phyloP scores from a whole-genome alignment of 2,113 vertebrate species.

The Bos indicus region DNA sequence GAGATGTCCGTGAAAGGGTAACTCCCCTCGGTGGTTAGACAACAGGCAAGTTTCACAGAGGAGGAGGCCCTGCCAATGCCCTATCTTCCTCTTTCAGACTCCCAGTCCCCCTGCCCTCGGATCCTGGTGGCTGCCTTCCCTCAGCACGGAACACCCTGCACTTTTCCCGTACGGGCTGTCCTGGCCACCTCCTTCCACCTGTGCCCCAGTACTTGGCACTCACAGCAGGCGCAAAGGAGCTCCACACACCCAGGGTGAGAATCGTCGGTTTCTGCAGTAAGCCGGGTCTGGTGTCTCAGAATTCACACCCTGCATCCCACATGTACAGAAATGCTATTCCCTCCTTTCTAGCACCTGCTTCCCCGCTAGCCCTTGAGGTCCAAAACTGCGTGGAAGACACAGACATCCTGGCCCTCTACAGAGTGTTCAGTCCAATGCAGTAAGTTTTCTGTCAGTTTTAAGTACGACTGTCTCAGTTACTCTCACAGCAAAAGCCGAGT shows the following conservation, averaged over 20 bases:
- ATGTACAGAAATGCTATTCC: background rate
- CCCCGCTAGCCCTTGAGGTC: background rate
- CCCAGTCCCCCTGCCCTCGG: background rate
- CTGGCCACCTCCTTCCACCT: too few relatives aligned
- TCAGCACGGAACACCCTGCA: rapidly evolving
- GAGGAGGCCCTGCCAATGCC: background rate
- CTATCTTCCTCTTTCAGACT: rapidly evolving
- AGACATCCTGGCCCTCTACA: background rate
- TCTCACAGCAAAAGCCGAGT: too few relatives aligned
- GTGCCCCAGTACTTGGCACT: background rate
- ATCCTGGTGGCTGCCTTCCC: background rate
- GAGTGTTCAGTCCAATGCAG: too few relatives aligned
- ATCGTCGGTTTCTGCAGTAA: too few relatives aligned
- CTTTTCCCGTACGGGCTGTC: too few relatives aligned
- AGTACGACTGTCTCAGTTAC: too few relatives aligned
- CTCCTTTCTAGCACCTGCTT: background rate
- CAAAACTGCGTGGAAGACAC: background rate
- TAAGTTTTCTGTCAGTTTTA: background rate
- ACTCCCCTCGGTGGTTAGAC: background rate
- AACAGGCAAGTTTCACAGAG: background rate
- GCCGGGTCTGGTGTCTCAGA: background rate
- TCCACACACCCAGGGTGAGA: background rate
- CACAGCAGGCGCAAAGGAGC: background rate
- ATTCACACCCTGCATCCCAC: background rate
- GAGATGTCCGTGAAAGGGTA: background rate